Conservation (phyloP, 2,888 invertebrate genomes). For the Ptycholaimellus sp. region DNA sequence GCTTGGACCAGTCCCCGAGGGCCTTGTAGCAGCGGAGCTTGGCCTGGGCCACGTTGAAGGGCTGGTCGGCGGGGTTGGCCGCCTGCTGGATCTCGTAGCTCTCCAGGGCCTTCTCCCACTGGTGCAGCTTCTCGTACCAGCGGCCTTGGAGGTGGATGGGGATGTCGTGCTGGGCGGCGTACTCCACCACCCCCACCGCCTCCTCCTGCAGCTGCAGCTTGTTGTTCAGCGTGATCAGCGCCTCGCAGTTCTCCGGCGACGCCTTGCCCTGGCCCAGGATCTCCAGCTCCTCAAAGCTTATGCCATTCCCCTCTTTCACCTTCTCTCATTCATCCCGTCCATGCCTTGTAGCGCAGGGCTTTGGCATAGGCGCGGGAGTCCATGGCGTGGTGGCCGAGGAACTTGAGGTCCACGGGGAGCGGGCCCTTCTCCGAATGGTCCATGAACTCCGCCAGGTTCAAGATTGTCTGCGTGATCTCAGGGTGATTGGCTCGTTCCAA, state of each 20-base stretch:
- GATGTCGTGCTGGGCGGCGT: constrained; percentile 35
- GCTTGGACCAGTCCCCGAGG: constrained; percentile 81
- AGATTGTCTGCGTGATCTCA: constrained; percentile 23
- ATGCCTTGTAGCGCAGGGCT: constrained; percentile 58
- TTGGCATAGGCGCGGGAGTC: constrained; percentile 63
- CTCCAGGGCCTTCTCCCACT: constrained; percentile 83
- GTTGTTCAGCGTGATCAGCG: constrained; percentile 69
- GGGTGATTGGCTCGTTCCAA: constrained; percentile 40
- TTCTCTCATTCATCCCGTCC: constrained; percentile 88
- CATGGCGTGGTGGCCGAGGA: constrained; percentile 78
- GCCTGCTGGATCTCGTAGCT: constrained; percentile 49
- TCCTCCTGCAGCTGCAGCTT: constrained; percentile 94
- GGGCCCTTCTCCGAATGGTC: constrained; percentile 90
- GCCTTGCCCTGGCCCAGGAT: constrained; percentile 8
- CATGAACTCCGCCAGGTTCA: constrained; percentile 96
- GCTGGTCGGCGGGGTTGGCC: constrained; percentile 14
- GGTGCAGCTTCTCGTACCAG: constrained; percentile 96
- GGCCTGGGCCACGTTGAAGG: constrained; percentile 11
- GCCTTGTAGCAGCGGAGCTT: constrained; percentile 91
- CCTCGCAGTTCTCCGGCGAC: constrained; percentile 64
- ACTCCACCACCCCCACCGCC: constrained; percentile 64
- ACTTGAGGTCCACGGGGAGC: constrained; percentile 57
- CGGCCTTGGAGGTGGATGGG: constrained; percentile 41
- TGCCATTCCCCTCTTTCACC: constrained; percentile 34
- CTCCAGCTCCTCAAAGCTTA: constrained; percentile 33